phyloP scores from a whole-genome alignment of 2,888 invertebrate genomes.

The Uloborus plumipes region DNA sequence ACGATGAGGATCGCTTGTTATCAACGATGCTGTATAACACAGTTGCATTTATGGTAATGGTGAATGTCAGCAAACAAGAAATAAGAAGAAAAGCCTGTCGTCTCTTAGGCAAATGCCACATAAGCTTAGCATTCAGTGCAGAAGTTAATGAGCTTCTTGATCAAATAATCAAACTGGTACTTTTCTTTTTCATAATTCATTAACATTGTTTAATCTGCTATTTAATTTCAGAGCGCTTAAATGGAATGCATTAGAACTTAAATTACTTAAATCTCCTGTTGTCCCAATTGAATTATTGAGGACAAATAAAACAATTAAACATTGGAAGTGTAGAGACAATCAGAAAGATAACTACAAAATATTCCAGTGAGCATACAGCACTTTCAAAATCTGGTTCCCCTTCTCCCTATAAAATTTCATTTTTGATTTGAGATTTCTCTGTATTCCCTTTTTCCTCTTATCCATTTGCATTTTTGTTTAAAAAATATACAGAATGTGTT shows the following conservation, averaged over 20 bases:
- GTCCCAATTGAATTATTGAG: too few relatives aligned
- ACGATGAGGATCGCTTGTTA: constrained; percentile 95
- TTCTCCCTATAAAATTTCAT: too few relatives aligned
- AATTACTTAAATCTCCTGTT: background rate
- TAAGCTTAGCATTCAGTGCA: constrained; percentile 96
- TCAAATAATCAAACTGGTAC: constrained; percentile 92
- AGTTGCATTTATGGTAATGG: constrained; percentile 94
- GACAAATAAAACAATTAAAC: too few relatives aligned
- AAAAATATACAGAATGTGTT: too few relatives aligned
- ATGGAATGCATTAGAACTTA: background rate
- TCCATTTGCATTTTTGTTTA: too few relatives aligned
- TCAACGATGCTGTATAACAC: constrained; percentile 97
- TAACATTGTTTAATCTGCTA: background rate
- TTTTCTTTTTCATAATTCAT: constrained; percentile 68
- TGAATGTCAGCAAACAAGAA: constrained; percentile 87
- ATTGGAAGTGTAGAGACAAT: too few relatives aligned
- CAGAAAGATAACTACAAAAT: too few relatives aligned
- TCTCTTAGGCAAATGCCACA: constrained; percentile 96
- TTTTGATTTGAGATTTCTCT: too few relatives aligned
- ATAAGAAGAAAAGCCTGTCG: constrained; percentile 89
- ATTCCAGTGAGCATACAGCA: too few relatives aligned
- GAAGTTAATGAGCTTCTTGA: constrained; percentile 97
- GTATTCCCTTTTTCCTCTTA: too few relatives aligned
- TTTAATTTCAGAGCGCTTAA: background rate
- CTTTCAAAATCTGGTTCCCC: too few relatives aligned